Evolutionary conservation across 1,140 invertebrate genomes (phyloP).

Genomic region (Megathymus violae): DNA sequence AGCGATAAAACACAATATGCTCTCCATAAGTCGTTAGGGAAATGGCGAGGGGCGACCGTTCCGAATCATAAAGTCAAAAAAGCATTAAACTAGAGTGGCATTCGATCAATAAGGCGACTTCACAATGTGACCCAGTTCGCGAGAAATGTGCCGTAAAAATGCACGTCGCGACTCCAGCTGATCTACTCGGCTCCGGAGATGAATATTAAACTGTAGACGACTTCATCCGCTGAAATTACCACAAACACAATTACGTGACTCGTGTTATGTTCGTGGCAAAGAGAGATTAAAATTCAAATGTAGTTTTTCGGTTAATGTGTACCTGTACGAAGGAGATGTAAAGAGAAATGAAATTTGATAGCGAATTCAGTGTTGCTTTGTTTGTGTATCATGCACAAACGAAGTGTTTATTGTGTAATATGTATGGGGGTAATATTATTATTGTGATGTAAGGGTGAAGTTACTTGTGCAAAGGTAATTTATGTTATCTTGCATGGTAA

Average conservation of each 20-base stretch:
- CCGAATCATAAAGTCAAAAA: constrained; percentile 30
- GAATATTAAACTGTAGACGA: constrained; percentile 41
- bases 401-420: too few species aligned
- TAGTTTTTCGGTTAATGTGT: too few species aligned
- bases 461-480: too few species aligned
- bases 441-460: too few species aligned
- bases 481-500: too few species aligned
- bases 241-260: constrained; percentile 17
- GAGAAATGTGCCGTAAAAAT: constrained; percentile 48
- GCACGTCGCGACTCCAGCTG: constrained; percentile 37
- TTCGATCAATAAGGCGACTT: constrained; percentile 51
- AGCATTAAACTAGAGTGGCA: constrained; percentile 43
- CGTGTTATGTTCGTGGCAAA: too few species aligned
- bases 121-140: constrained; percentile 47
- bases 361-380: too few species aligned
- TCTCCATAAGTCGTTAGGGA: constrained; percentile 14
- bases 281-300: too few species aligned
- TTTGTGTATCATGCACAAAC: too few species aligned
- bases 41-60: constrained; percentile 13
- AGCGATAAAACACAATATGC: constrained; percentile 3
- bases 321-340: too few species aligned
- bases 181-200: constrained; percentile 38
- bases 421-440: too few species aligned
- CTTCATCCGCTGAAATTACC: constrained; percentile 14
- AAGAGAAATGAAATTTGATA: too few species aligned